A percentile compares a stretch with the other conserved stretches of the same genome.
These are phyloP conservation scores for Capitella teleta DNA, from an alignment of 1,140 invertebrate genomes.

Conservation along the genomic window DNA sequence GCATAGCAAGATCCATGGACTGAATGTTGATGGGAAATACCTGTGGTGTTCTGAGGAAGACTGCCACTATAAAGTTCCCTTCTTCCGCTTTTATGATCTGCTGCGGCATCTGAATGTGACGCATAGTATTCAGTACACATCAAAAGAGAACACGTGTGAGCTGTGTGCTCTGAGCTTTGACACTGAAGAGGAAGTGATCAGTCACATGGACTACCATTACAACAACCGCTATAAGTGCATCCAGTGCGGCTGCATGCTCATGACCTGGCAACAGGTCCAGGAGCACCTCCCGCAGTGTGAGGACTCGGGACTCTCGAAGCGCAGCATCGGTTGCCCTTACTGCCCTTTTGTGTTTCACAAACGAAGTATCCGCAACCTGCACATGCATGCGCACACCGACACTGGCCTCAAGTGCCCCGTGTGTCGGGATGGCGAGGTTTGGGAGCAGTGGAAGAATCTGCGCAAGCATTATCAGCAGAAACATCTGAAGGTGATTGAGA, in stretches of 20 bases:
- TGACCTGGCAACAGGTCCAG: constrained; percentile 11
- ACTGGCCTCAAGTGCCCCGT: constrained; percentile 8
- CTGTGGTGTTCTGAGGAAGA: constrained; percentile 1
- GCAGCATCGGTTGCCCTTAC: constrained; percentile 12
- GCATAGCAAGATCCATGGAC: constrained; percentile 1
- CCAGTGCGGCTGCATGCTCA: constrained; percentile 6
- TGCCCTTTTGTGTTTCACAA: constrained; percentile 14
- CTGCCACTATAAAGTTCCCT: constrained; percentile 7
- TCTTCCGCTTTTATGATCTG: constrained; percentile 10
- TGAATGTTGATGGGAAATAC: background rate
- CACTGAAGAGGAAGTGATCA: constrained; percentile 7
- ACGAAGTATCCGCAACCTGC: constrained; percentile 10
- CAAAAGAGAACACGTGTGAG: constrained; percentile 2
- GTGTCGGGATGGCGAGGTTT: constrained; percentile 6
- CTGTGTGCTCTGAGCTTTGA: constrained; percentile 11
- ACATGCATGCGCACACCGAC: constrained; percentile 11
- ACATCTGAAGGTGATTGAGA: constrained; percentile 2
- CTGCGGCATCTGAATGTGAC: constrained; percentile 4
- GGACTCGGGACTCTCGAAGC: background rate
- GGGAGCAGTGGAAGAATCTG: constrained; percentile 10
- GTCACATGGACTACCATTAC: constrained; percentile 12
- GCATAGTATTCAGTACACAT: constrained; percentile 5
- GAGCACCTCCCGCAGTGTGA: background rate
- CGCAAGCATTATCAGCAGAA: constrained; percentile 11
- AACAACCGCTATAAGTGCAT: constrained; percentile 12